phyloP scores from a whole-genome alignment of 2,888 invertebrate species.

The Cheilosia pagana region DNA sequence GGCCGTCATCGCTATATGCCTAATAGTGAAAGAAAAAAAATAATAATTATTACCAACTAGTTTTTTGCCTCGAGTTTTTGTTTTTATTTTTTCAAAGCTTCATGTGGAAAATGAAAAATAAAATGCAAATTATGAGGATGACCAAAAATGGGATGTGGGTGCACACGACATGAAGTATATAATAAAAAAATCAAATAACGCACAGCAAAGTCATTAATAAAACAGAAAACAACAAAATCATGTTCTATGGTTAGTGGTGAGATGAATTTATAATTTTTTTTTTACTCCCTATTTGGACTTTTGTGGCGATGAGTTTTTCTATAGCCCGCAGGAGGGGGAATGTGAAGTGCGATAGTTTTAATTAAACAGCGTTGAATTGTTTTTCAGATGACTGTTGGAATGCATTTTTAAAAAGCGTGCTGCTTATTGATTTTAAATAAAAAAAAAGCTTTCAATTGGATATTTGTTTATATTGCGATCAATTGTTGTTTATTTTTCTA shows the following conservation, averaged over 20 bases:
- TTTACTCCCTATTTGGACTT: constrained; percentile 19
- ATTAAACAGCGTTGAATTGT: too few relatives aligned
- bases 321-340: not conserved
- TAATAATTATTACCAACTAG: constrained; percentile 36
- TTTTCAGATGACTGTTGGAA: too few relatives aligned
- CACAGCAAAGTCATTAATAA: constrained; percentile 52
- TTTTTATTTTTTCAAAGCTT: constrained; percentile 19
- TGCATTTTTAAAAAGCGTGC: too few relatives aligned
- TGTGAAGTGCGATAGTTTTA: not conserved
- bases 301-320: constrained; percentile 17
- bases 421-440: too few relatives aligned
- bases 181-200: constrained; percentile 3
- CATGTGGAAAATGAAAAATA: constrained; percentile 38
- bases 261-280: constrained; percentile 63
- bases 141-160: constrained; percentile 61
- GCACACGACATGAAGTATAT: constrained; percentile 43
- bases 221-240: constrained; percentile 59
- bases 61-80: constrained; percentile 24
- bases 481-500: too few relatives aligned
- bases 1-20: constrained; percentile 4
- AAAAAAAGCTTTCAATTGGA: too few relatives aligned
- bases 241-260: constrained; percentile 49
- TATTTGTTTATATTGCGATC: too few relatives aligned
- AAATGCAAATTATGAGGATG: constrained; percentile 65
- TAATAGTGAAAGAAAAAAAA: constrained; percentile 6